A percentile compares a stretch with the other conserved stretches of the same genome.
Conservation (phyloP, 2,888 invertebrate genomes). For the Macropis europaea region DNA sequence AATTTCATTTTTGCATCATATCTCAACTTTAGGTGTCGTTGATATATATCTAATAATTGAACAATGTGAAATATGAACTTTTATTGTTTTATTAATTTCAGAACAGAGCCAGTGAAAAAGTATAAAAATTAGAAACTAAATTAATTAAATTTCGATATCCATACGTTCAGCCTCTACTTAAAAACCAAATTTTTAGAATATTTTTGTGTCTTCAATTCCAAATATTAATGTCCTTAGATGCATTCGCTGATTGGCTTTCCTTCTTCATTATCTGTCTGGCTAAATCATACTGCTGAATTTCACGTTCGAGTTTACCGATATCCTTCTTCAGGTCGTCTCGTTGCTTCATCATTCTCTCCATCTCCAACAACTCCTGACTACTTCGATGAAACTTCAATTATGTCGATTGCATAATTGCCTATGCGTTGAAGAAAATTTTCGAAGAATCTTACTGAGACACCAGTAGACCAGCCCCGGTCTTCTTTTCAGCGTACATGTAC, state of each 20-base stretch:
- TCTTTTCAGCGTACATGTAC: constrained; percentile 39
- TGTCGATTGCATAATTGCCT: not conserved
- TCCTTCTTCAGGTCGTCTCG: constrained; percentile 46
- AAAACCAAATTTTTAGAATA: too few species aligned
- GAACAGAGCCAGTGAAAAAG: too few species aligned
- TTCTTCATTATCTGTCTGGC: constrained; percentile 3
- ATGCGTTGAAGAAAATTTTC: not conserved
- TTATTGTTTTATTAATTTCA: too few species aligned
- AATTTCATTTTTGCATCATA: too few species aligned
- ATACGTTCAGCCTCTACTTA: too few species aligned
- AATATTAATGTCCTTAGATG: not conserved
- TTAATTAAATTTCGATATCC: too few species aligned
- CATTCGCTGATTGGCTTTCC: not conserved
- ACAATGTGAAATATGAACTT: too few species aligned
- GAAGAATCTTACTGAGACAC: constrained; percentile 56
- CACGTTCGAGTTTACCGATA: constrained; percentile 34
- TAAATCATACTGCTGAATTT: constrained; percentile 25
- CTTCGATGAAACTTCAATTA: constrained; percentile 30
- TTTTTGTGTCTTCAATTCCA: not conserved
- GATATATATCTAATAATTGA: too few species aligned
- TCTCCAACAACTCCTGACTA: constrained; percentile 56
- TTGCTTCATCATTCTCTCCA: constrained; percentile 57
- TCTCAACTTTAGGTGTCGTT: too few species aligned
- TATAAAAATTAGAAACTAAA: too few species aligned
- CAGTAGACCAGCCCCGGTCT: constrained; percentile 61